Base-by-base conservation (phyloP, 2,797 vertebrate species). In the Cirrhinus mrigala region DNA sequence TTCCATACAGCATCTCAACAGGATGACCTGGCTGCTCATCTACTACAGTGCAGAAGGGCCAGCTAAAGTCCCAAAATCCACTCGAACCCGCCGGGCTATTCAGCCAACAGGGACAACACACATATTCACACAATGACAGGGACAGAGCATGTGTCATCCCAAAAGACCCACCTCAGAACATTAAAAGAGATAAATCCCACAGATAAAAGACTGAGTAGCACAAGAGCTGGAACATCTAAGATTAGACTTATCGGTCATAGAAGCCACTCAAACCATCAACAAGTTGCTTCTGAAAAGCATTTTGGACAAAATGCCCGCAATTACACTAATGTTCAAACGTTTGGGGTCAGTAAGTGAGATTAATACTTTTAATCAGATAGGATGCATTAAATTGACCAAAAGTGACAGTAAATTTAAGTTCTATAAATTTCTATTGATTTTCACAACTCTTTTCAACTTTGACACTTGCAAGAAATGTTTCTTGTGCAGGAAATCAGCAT, bases 31-130 rank as follows among this genome's bases (percentile, higher is more conserved):
- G 69, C 33, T 71, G 56, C 70, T 88, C 88, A 83, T 86, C 56
- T 79, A 62, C 27, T 75, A 33, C 58, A 24, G 79, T 37, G 48
- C 68, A 56, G 85, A 66, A 78, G 58, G 75, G 85, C 76, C 76
- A 56, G 66, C 22, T 24, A 80, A 71, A 78, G 85, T 82, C 79
- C 83, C 76, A 84, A 87, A 82, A 66, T 64, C 64, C 81, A 86
- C 84, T 89, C 70, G 22, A 86, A 81, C 82, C 87, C 29, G 33
- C 18, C 50, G 58, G 56, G 79, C 75, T 76, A 54, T 85, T 86
- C 58, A 87, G 60, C 20, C 44, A 78, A 79, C 24, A 15, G 24
- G 62, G 29, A 68, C 54, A 80, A 86, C 74, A 84, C 56, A 69
- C 14, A 77, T 16, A 79, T 74, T 37, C 44, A 64, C 71, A 83